Evolutionary conservation across 2,888 invertebrate species (phyloP).

Genomic region (Sarcophaga carnaria): DNA sequence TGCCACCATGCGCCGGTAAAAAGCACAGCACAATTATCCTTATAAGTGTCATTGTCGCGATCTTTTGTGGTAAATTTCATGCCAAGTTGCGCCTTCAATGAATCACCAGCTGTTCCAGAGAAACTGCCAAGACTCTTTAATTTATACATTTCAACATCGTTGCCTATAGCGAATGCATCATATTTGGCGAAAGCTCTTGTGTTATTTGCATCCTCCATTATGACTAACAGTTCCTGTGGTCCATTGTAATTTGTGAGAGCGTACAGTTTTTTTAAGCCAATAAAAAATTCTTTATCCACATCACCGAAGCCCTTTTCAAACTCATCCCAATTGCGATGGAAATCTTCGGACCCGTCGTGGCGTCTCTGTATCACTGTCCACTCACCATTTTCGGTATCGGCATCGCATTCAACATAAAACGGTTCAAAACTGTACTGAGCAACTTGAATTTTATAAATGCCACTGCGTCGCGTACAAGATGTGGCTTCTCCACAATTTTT

Average conservation of each 20-base stretch:
- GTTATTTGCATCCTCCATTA: slow-evolving; percentile 84
- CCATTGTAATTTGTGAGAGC: slow-evolving; percentile 78
- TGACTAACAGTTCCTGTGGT: slow-evolving; percentile 84
- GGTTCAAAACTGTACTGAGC: slow-evolving; percentile 16
- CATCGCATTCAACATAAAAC: slow-evolving; percentile 47
- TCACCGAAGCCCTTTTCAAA: slow-evolving; percentile 88
- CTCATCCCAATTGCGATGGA: slow-evolving; percentile 85
- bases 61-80: slow-evolving; percentile 37
- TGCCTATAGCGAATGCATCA: slow-evolving; percentile 21
- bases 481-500: slow-evolving; percentile 38
- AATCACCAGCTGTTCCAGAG: slow-evolving; percentile 33
- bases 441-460: slow-evolving; percentile 34
- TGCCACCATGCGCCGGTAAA: slow-evolving; percentile 47
- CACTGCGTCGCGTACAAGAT: slow-evolving; percentile 44
- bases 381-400: slow-evolving; percentile 32
- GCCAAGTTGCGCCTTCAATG: neutral
- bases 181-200: slow-evolving; percentile 77
- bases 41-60: slow-evolving; percentile 25
- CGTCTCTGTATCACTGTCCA: slow-evolving; percentile 88
- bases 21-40: slow-evolving; percentile 5
- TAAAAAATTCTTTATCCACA: slow-evolving; percentile 87
- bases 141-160: slow-evolving; percentile 13
- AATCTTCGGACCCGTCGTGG: slow-evolving; percentile 85
- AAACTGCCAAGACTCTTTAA: slow-evolving; percentile 26
- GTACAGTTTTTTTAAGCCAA: slow-evolving; percentile 86